These are phyloP conservation scores for Platycheirus rosarum DNA, from an alignment of 2,888 invertebrate genomes.

Conservation along the genomic window DNA sequence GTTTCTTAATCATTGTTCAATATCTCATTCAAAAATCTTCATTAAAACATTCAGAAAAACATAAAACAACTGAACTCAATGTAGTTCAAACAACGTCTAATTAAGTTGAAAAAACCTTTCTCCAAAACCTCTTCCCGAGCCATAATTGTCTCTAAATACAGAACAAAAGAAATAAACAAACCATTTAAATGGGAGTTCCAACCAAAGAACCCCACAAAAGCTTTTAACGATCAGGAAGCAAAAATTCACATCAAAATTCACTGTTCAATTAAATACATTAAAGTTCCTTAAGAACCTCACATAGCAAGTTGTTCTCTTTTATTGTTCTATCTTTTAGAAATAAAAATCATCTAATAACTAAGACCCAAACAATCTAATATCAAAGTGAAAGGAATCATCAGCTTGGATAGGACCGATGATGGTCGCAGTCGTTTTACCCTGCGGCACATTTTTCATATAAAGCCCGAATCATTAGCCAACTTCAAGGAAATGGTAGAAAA, in stretches of 20 bases:
- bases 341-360: constrained; percentile 29
- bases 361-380: constrained; percentile 4
- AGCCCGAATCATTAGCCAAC: constrained; percentile 57
- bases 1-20: no score
- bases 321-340: constrained; percentile 30
- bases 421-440: constrained; percentile 4
- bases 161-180: constrained; percentile 22
- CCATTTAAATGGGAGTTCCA: constrained; percentile 24
- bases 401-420: constrained; percentile 30
- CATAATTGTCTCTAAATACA: constrained; percentile 13
- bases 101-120: not conserved
- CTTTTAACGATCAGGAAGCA: constrained; percentile 27
- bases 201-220: constrained; percentile 20
- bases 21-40: no score
- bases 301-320: not conserved
- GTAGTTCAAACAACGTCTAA: no score
- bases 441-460: constrained; percentile 32
- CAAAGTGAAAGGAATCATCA: constrained; percentile 19
- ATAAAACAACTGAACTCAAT: no score
- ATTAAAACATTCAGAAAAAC: no score
- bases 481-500: constrained; percentile 60
- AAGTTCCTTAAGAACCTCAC: not conserved
- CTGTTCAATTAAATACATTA: constrained; percentile 18
- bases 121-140: not conserved
- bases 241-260: not conserved